Conservation (phyloP, 2,113 vertebrate species). For the Fulmarus glacialis region DNA sequence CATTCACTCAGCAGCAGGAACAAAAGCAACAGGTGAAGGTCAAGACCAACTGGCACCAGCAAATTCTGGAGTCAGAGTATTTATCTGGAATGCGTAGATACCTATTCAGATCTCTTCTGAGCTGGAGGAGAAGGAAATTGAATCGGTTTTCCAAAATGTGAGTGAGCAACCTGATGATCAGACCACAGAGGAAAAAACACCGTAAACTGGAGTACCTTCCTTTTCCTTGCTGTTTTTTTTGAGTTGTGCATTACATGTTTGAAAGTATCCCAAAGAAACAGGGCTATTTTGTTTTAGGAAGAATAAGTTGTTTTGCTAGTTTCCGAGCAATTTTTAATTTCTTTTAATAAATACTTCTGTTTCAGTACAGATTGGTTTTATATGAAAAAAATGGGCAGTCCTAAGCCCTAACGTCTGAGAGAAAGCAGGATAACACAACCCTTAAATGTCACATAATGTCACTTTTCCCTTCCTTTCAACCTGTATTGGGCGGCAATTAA, state of each 20-base stretch:
- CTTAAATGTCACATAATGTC: background rate
- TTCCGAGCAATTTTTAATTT: background rate
- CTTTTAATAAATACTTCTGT: background rate
- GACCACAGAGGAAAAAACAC: background rate
- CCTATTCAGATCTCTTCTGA: background rate
- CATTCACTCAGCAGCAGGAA: background rate
- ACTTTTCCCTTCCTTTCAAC: background rate
- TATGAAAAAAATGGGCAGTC: background rate
- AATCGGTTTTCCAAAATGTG: background rate
- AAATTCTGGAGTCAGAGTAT: background rate
- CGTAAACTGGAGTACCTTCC: background rate
- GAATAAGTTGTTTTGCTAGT: background rate
- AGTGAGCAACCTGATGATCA: background rate
- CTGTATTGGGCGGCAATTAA: background rate
- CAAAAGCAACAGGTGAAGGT: background rate
- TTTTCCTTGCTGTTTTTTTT: background rate
- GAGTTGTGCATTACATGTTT: background rate
- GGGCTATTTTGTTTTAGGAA: background rate
- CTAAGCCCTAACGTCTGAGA: background rate
- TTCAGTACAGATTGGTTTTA: background rate
- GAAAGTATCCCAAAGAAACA: background rate
- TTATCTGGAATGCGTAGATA: background rate
- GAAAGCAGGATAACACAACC: background rate
- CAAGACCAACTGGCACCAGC: background rate
- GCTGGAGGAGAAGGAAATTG: background rate